A percentile compares a stretch with the other conserved stretches of the same genome.
phyloP scores from a whole-genome alignment of 1,140 invertebrate genomes.

The Bombus confusus region DNA sequence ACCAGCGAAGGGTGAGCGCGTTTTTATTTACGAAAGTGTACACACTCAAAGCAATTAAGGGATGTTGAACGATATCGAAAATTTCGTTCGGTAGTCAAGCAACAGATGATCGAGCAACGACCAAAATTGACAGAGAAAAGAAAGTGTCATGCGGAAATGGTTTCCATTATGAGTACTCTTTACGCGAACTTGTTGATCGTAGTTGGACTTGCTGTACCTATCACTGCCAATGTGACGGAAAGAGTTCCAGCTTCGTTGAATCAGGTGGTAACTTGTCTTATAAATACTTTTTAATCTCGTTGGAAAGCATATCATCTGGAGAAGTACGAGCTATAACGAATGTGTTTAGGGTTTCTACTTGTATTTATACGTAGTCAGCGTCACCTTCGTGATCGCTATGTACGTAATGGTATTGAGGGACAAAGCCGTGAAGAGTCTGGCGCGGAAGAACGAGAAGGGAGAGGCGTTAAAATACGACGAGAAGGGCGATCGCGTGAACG shows the following conservation, averaged over 20 bases:
- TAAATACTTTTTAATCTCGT: neutral
- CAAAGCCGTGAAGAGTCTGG: constrained; percentile 81
- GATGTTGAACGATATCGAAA: neutral
- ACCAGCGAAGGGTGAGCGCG: constrained; percentile 67
- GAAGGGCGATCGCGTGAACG: neutral
- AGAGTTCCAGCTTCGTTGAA: constrained; percentile 86
- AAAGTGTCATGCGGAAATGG: constrained; percentile 74
- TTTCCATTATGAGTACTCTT: constrained; percentile 86
- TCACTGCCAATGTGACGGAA: constrained; percentile 87
- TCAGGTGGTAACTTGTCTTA: constrained; percentile 76
- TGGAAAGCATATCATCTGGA: neutral
- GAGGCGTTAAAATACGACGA: constrained; percentile 49
- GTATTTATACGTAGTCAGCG: constrained; percentile 90
- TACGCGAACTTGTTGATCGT: constrained; percentile 92
- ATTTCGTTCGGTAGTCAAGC: constrained; percentile 24
- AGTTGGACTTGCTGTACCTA: constrained; percentile 88
- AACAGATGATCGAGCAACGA: constrained; percentile 2
- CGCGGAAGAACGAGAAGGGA: constrained; percentile 69
- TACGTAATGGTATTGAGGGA: constrained; percentile 88
- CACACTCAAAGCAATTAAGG: neutral
- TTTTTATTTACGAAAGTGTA: neutral
- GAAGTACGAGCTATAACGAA: neutral
- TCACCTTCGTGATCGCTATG: constrained; percentile 91
- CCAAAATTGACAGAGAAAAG: constrained; percentile 46
- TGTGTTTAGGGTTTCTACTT: constrained; percentile 90